Evolutionary conservation across 2,113 vertebrate genomes (phyloP).

Genomic region (Heptranchias perlo): DNA sequence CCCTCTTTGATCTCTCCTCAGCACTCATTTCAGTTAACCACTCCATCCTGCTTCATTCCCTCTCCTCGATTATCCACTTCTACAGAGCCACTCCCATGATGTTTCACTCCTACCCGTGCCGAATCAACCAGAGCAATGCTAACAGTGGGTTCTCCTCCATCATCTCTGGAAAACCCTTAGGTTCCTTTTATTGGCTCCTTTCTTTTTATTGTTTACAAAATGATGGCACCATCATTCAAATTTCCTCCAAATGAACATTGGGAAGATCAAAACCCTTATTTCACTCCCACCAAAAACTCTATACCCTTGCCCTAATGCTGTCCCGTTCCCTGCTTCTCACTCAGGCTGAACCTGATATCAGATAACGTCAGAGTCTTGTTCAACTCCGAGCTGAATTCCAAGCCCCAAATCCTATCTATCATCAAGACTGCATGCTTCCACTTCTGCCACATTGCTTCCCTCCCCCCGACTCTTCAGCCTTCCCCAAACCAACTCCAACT

Average conservation of each 20-base stretch:
- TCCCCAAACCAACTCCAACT: neutral
- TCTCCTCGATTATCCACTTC: too few species aligned
- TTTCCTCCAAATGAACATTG: too few species aligned
- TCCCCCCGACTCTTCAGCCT: neutral
- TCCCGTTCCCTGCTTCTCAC: too few species aligned
- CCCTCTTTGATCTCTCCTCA: neutral
- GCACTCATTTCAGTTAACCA: neutral
- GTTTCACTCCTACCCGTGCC: neutral
- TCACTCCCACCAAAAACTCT: too few species aligned
- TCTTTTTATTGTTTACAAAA: too few species aligned
- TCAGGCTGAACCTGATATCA: neutral
- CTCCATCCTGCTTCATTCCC: neutral
- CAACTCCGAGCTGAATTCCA: neutral
- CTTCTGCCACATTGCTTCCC: neutral
- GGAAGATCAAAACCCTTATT: too few species aligned
- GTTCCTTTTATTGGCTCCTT: too few species aligned
- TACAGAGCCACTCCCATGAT: neutral
- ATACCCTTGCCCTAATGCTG: too few species aligned
- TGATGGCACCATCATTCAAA: too few species aligned
- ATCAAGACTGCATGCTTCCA: neutral
- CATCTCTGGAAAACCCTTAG: too few species aligned
- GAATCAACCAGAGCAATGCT: too few species aligned
- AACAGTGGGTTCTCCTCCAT: too few species aligned
- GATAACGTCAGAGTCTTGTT: neutral
- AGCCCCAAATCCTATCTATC: neutral